Base-by-base conservation (phyloP, 2,797 vertebrate genomes). In the Astyanax mexicanus region DNA sequence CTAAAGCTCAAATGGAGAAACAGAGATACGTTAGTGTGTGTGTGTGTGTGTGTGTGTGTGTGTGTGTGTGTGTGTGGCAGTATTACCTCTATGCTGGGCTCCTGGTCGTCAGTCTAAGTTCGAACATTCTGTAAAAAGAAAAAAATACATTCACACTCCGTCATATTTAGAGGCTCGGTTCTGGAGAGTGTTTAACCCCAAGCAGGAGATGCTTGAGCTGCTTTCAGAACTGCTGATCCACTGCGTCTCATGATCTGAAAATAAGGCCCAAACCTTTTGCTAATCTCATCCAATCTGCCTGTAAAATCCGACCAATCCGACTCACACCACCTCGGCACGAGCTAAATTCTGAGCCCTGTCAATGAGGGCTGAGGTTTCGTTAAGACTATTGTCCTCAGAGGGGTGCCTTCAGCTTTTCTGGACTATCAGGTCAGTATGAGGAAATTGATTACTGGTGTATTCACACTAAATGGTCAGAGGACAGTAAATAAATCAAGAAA, bases 21-120 rank as follows among this genome's bases (percentile, higher is more conserved):
- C n/a, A n/a, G n/a, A n/a, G n/a, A n/a, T n/a, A n/a, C n/a, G n/a
- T n/a, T n/a, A n/a, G n/a, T 66, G 42, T 32, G 6, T 25, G 0
- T 64, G 57, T 54, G 55, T 12, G 17, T 65, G 29, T 54, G 66
- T 32, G 40, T 52, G 62, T 84, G 83, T 79, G 77, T 77, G 32
- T 25, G 64, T 52, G 47, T 37, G 66, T 37, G 65, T 51, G 65
- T 37, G 65, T 51, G 65, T 52, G 11, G 23, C 32, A n/a, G 65
- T 49, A 13, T 58, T 58, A 58, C 55, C 55, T 58, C 32, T 19
- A 19, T 8, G 8, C 32, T 58, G 55, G 4, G 0, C 55, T 35
- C 17, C 32, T 4, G 29, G 8, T 4, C 55, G 29, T 58, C 55
- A 10, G 49, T 6, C 1, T 49, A 15, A 55, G 12, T 55, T 52